Evolutionary conservation across 2,797 vertebrate species (phyloP).

Genomic region (Enteromius thamalakanensis): DNA sequence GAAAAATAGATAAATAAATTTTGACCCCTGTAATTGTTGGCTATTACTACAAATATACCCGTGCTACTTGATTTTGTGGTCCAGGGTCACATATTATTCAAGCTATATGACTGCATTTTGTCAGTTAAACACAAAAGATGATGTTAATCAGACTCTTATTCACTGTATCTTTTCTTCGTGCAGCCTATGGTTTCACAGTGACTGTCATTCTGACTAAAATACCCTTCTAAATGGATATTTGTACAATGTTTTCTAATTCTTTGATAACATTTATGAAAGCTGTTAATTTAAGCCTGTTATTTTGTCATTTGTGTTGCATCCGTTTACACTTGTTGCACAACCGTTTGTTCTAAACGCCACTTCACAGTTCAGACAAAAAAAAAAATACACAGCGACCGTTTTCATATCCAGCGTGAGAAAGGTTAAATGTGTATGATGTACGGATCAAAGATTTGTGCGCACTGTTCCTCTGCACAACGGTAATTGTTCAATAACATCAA

Average conservation of each 20-base stretch:
- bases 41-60: background rate
- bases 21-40: too few relatives aligned
- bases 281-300: background rate
- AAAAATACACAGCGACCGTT: conserved; percentile 35
- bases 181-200: too few relatives aligned
- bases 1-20: too few relatives aligned
- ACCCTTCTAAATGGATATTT: background rate
- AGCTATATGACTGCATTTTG: background rate
- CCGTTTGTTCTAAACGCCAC: conserved; percentile 39
- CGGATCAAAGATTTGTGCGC: background rate
- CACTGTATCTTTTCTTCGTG: background rate
- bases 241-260: background rate
- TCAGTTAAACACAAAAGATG: background rate
- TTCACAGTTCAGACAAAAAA: conserved; percentile 43
- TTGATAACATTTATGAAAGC: background rate
- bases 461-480: background rate
- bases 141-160: background rate
- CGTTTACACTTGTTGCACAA: conserved; percentile 34
- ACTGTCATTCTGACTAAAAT: background rate
- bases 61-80: background rate
- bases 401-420: background rate
- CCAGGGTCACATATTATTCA: background rate
- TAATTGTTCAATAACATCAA: conserved; percentile 36
- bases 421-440: background rate
- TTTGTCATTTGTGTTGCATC: background rate